These are phyloP conservation scores for Tanytarsus gracilentus DNA, from an alignment of 2,888 invertebrate species.

Conservation along the genomic window DNA sequence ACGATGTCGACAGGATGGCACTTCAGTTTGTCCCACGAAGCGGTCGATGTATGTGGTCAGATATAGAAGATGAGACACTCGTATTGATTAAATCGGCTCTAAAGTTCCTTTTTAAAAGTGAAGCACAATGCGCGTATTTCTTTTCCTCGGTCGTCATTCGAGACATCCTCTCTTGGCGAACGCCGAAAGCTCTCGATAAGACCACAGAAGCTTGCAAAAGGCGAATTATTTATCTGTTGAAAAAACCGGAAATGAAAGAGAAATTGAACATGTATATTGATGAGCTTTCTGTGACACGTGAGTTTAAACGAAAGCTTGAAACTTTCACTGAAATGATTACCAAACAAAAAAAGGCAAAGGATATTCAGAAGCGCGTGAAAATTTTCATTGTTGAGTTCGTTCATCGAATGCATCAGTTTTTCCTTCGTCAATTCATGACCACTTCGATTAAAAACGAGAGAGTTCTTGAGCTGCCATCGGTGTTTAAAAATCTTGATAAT, in stretches of 20 bases:
- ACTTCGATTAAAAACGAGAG: conserved; percentile 26
- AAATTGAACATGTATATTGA: conserved; percentile 53
- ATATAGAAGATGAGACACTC: conserved; percentile 59
- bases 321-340: conserved; percentile 38
- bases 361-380: conserved; percentile 36
- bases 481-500: conserved; percentile 37
- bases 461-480: conserved; percentile 37
- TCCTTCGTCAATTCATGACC: conserved; percentile 34
- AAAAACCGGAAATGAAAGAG: conserved; percentile 49
- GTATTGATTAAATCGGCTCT: conserved; percentile 57
- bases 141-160: conserved; percentile 45
- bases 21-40: too few relatives aligned
- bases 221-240: conserved; percentile 53
- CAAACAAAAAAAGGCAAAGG: conserved; percentile 37
- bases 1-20: conserved; percentile 56
- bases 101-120: conserved; percentile 45
- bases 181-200: conserved; percentile 50
- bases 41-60: conserved; percentile 58
- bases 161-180: conserved; percentile 48
- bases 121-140: conserved; percentile 34
- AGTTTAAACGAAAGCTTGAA: conserved; percentile 38
- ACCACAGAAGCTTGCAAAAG: conserved; percentile 60
- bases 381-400: conserved; percentile 41
- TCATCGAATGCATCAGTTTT: conserved; percentile 35
- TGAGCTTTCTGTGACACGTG: conserved; percentile 47